phyloP scores from a whole-genome alignment of 2,113 vertebrate species.

The Pelodiscus sinensis region DNA sequence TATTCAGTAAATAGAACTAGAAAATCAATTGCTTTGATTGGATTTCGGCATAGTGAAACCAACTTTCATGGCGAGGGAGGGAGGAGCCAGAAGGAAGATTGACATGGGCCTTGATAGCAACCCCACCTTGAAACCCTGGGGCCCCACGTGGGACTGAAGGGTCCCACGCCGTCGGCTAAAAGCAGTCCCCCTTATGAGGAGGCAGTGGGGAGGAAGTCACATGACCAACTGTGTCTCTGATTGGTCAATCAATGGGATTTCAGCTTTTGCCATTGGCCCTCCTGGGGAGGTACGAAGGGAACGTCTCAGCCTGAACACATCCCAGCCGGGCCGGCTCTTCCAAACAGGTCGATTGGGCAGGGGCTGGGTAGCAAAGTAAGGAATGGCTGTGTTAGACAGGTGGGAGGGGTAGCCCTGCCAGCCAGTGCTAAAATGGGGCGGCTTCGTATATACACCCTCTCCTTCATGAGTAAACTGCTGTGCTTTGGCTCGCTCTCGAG shows the following conservation, averaged over 20 bases:
- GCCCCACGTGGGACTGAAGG: not conserved
- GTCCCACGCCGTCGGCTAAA: not conserved
- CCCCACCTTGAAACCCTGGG: not conserved
- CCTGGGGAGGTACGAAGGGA: not conserved
- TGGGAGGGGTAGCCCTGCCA: fast-evolving
- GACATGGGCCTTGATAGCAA: not conserved
- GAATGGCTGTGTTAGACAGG: not conserved
- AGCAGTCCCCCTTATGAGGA: too few species aligned
- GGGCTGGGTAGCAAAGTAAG: fast-evolving
- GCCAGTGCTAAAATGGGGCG: fast-evolving
- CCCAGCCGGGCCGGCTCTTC: not conserved
- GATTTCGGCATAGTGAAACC: slow-evolving; percentile 67
- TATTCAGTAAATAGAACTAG: slow-evolving; percentile 83
- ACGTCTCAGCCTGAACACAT: not conserved
- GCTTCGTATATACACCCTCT: too few species aligned
- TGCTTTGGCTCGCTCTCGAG: not conserved
- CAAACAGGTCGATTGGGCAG: not conserved
- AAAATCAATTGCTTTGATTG: slow-evolving; percentile 80
- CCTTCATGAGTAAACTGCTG: not conserved
- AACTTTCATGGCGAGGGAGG: not conserved
- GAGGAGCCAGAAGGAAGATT: not conserved
- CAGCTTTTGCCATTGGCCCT: slow-evolving; percentile 28
- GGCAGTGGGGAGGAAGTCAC: too few species aligned
- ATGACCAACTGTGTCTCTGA: not conserved
- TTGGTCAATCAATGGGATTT: not conserved